Percentiles rank a stretch among this genome's conserved stretches.
Evolutionary conservation across 2,797 vertebrate species (phyloP).

Genomic region (Paedocypris micromegethes): DNA sequence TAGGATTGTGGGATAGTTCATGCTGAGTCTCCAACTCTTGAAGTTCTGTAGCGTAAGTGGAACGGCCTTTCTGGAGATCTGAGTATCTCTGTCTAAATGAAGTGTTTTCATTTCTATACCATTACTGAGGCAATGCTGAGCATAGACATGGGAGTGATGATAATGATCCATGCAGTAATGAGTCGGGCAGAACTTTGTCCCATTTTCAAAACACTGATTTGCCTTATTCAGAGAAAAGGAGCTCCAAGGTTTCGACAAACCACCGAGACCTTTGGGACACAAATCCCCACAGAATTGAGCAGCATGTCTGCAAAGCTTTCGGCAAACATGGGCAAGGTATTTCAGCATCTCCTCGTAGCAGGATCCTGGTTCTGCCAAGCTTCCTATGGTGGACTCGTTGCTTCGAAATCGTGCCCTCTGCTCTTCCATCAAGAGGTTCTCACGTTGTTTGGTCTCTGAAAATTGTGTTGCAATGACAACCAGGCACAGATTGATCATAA

Average conservation of each 20-base stretch:
- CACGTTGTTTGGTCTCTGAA: slow-evolving; percentile 95
- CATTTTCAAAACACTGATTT: slow-evolving; percentile 48
- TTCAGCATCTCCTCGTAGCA: slow-evolving; percentile 95
- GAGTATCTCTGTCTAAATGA: slow-evolving; percentile 56
- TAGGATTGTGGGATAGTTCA: slow-evolving; percentile 91
- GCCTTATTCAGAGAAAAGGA: slow-evolving; percentile 55
- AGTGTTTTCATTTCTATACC: slow-evolving; percentile 60
- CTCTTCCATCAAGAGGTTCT: slow-evolving; percentile 96
- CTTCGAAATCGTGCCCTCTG: slow-evolving; percentile 87
- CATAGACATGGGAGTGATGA: slow-evolving; percentile 78
- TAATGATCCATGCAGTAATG: slow-evolving; percentile 77
- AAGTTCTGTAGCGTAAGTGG: slow-evolving; percentile 52
- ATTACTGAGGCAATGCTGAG: slow-evolving; percentile 63
- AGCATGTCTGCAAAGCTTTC: slow-evolving; percentile 78
- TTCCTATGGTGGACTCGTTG: slow-evolving; percentile 88
- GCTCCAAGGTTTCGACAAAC: slow-evolving; percentile 60
- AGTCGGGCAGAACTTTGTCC: slow-evolving; percentile 61
- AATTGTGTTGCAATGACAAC: slow-evolving; percentile 98
- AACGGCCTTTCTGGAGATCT: slow-evolving; percentile 24
- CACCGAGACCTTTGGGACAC: slow-evolving; percentile 64
- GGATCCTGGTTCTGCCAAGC: slow-evolving; percentile 90
- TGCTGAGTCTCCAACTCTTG: slow-evolving; percentile 71
- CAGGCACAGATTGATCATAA: slow-evolving; percentile 99
- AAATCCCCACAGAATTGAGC: slow-evolving; percentile 67
- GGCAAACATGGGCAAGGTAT: slow-evolving; percentile 83